phyloP scores from a whole-genome alignment of 2,888 invertebrate genomes.

The Caenorhabditis japonica region DNA sequence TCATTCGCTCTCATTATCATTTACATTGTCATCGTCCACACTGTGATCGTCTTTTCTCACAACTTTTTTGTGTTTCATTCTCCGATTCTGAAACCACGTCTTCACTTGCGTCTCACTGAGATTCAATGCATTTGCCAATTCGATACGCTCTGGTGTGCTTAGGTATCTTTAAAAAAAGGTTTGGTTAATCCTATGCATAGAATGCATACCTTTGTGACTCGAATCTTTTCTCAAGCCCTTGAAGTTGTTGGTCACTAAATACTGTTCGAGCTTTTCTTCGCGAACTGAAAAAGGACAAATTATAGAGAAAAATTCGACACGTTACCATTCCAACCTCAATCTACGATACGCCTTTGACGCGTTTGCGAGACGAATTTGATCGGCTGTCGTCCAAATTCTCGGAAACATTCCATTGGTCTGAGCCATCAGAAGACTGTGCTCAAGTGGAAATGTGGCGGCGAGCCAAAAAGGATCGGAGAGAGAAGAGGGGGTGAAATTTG shows the following conservation, averaged over 20 bases:
- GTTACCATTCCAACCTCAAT: slow-evolving; percentile 43
- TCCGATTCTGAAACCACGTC: slow-evolving; percentile 96
- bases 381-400: slow-evolving; percentile 61
- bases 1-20: slow-evolving; percentile 50
- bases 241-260: slow-evolving; percentile 81
- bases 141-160: slow-evolving; percentile 75
- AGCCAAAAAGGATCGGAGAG: slow-evolving; percentile 43
- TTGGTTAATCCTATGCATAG: neutral
- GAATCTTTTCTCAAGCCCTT: slow-evolving; percentile 73
- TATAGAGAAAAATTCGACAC: neutral
- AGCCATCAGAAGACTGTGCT: slow-evolving; percentile 57
- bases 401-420: slow-evolving; percentile 61
- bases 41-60: slow-evolving; percentile 78
- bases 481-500: slow-evolving; percentile 25
- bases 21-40: slow-evolving; percentile 39
- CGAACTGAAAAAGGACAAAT: slow-evolving; percentile 18
- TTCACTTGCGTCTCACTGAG: slow-evolving; percentile 81
- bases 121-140: slow-evolving; percentile 75
- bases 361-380: slow-evolving; percentile 65
- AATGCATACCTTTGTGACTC: slow-evolving; percentile 64
- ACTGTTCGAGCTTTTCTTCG: slow-evolving; percentile 88
- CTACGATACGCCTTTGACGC: slow-evolving; percentile 88
- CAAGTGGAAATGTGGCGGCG: slow-evolving; percentile 45
- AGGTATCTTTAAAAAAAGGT: slow-evolving; percentile 61
- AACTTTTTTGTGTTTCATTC: slow-evolving; percentile 97